Conservation (phyloP, 2,797 vertebrate species). For the Cirrhinus molitorella region DNA sequence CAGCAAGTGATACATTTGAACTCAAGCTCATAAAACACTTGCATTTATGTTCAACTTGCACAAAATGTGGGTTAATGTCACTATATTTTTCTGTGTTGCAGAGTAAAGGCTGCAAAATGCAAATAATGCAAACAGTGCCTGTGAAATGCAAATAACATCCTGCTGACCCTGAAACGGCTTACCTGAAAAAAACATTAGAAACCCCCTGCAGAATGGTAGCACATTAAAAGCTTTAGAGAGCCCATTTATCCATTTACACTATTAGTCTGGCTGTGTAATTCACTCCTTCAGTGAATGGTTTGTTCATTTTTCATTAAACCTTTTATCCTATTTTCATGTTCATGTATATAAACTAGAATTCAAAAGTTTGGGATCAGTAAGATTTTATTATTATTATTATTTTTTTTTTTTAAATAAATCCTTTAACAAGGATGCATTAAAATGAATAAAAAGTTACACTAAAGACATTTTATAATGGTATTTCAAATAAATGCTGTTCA, state of each 20-base stretch:
- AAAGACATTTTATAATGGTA: background rate
- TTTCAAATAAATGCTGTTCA: too few relatives aligned
- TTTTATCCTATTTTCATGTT: constrained; percentile 20
- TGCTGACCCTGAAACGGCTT: constrained; percentile 48
- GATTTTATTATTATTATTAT: too few relatives aligned
- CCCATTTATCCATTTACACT: constrained; percentile 56
- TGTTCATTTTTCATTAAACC: constrained; percentile 34
- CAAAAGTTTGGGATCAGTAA: background rate
- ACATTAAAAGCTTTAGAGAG: constrained; percentile 52
- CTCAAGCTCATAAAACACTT: background rate
- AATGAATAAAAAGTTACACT: background rate
- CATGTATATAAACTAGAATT: constrained; percentile 21
- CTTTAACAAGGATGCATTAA: background rate
- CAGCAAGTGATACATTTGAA: constrained; percentile 4
- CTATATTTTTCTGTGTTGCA: constrained; percentile 31
- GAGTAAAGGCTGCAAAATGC: constrained; percentile 32
- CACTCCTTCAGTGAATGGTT: constrained; percentile 25
- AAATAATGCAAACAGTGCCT: constrained; percentile 41
- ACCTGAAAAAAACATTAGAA: constrained; percentile 53
- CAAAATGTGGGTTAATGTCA: constrained; percentile 38
- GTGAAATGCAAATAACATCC: constrained; percentile 50
- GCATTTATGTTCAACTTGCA: constrained; percentile 18
- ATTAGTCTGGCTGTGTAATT: constrained; percentile 54
- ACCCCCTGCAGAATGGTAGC: constrained; percentile 44
- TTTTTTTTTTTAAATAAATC: background rate